A percentile compares a stretch with the other conserved stretches of the same genome.
These are phyloP conservation scores for Pteronotus mesoamericanus DNA, from an alignment of 2,797 vertebrate species.

Conservation along the genomic window DNA sequence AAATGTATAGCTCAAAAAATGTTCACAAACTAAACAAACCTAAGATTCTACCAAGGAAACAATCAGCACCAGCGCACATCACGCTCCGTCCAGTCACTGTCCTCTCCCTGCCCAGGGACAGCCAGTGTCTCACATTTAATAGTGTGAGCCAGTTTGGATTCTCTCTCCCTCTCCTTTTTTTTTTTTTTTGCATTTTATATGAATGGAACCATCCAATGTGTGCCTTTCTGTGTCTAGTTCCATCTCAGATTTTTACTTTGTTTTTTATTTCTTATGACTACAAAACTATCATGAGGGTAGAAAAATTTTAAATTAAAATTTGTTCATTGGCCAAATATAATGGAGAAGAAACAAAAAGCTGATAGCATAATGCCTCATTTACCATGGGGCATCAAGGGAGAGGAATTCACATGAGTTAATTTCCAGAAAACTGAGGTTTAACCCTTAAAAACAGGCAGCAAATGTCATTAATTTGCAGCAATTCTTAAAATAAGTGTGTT, in stretches of 20 bases:
- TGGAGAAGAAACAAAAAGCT: not conserved
- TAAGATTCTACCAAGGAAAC: not conserved
- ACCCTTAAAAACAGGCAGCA: not conserved
- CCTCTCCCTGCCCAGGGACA: not conserved
- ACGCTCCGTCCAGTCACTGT: not conserved
- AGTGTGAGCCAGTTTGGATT: not conserved
- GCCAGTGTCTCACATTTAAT: not conserved
- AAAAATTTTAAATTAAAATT: not conserved
- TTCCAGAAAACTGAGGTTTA: not conserved
- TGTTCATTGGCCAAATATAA: not conserved
- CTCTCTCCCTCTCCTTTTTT: not conserved
- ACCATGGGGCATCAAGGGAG: not conserved
- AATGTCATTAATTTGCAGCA: not conserved
- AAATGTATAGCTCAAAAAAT: not conserved
- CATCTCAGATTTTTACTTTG: not conserved
- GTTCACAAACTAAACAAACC: not conserved
- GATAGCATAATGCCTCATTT: not conserved
- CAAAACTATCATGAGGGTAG: not conserved
- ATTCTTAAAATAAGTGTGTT: not conserved
- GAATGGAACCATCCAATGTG: not conserved
- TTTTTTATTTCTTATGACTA: not conserved
- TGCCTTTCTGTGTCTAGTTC: not conserved
- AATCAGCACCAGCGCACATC: fast-evolving
- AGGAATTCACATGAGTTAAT: not conserved
- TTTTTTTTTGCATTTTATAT: not conserved